phyloP scores from a whole-genome alignment of 2,888 invertebrate species.

The Bhutanitis thaidina region DNA sequence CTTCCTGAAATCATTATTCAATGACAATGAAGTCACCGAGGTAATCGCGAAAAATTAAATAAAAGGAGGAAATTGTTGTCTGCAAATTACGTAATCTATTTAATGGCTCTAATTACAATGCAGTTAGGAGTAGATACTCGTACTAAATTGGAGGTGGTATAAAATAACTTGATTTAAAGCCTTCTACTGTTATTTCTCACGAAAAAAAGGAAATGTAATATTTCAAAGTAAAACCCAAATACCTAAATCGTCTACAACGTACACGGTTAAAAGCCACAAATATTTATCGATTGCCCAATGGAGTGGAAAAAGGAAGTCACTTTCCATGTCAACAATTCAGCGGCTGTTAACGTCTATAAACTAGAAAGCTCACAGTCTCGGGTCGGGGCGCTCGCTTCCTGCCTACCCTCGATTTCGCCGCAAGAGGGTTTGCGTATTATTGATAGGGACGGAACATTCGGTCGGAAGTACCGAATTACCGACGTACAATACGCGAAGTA shows the following conservation, averaged over 20 bases:
- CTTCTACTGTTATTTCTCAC: not conserved
- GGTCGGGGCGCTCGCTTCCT: slow-evolving; percentile 15
- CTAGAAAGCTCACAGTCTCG: slow-evolving; percentile 20
- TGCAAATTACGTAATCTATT: too few species aligned
- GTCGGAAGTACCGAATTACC: slow-evolving; percentile 16
- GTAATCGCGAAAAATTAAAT: too few species aligned
- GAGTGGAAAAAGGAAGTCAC: slow-evolving; percentile 30
- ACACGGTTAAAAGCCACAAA: slow-evolving; percentile 18
- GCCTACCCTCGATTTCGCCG: slow-evolving; percentile 8
- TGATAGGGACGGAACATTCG: slow-evolving; percentile 14
- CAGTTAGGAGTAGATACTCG: too few species aligned
- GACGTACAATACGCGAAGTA: slow-evolving; percentile 4
- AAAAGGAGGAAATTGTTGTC: too few species aligned
- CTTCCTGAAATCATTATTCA: too few species aligned
- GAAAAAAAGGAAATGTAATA: not conserved
- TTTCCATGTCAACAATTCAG: slow-evolving; percentile 32
- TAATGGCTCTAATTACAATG: too few species aligned
- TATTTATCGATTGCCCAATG: slow-evolving; percentile 24
- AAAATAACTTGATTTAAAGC: too few species aligned
- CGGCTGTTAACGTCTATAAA: slow-evolving; percentile 30
- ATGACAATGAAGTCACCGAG: too few species aligned
- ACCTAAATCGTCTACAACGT: slow-evolving; percentile 3
- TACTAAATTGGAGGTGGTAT: too few species aligned
- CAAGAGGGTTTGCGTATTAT: slow-evolving; percentile 17
- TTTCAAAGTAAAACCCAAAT: slow-evolving; percentile 7